phyloP scores from a whole-genome alignment of 2,113 vertebrate genomes.

The Apodemus sylvaticus region DNA sequence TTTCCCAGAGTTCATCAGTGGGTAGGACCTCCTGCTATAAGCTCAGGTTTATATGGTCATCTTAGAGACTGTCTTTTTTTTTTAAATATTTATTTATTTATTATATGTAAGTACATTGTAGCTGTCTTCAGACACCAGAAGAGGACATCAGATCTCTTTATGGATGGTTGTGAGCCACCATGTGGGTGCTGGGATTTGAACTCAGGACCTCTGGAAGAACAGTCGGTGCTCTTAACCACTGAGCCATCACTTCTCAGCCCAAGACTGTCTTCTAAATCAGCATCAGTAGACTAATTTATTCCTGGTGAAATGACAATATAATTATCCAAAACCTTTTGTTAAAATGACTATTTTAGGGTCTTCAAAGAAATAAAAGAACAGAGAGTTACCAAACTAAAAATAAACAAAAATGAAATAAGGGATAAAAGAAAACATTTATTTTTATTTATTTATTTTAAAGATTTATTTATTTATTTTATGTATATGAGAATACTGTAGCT shows the following conservation, averaged over 20 bases:
- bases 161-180: no score
- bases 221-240: no score
- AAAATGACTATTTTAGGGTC: not conserved
- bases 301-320: not conserved
- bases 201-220: no score
- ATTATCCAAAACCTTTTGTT: not conserved
- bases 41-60: not conserved
- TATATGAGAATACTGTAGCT: no score
- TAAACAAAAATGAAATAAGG: not conserved
- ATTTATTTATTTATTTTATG: no score
- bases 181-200: no score
- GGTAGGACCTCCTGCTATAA: not conserved
- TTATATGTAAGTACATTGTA: no score
- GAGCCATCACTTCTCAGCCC: no score
- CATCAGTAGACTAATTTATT: not conserved
- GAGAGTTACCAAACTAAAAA: not conserved
- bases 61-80: not conserved
- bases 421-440: not conserved
- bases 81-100: no score
- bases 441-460: no score
- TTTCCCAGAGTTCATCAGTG: not conserved
- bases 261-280: not conserved
- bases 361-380: conserved; percentile 25
- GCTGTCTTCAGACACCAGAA: no score
- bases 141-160: no score